Base-by-base conservation (phyloP, 2,797 vertebrate genomes). In the Coccyzus lansbergi region DNA sequence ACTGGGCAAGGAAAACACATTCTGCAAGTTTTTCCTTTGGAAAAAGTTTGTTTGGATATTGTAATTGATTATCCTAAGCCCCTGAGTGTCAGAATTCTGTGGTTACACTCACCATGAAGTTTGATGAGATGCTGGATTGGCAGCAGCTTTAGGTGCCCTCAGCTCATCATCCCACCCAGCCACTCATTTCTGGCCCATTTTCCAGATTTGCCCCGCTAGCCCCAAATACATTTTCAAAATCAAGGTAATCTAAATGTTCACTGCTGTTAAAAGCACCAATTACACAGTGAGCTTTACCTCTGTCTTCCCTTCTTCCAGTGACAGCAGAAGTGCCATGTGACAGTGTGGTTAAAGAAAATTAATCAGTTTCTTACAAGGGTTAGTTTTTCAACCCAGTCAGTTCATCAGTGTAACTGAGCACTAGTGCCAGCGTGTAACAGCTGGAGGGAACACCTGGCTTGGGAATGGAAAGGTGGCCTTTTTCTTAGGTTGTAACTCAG, bases 11-110 rank as follows among this genome's bases (percentile, higher is more conserved):
- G 55, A 91, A 93, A 94, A 89, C 92, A 88, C 69, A 95, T 77
- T 91, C 91, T 91, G 67, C 48, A 83, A 91, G 88, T 92, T 81
- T 95, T 89, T 81, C 65, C 63, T 90, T 95, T 78, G 92, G 87
- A 78, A 94, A 84, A 89, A 46, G 75, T 75, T 92, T 87, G 16
- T 91, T 93, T 95, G 76, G 83, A 95, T 95, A 71, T 91, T 92
- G 77, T 92, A 94, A 93, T 93, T 91, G 76, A 88, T 96, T 95
- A 58, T 89, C 89, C 91, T 86, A 90, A 96, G 51, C 46, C 40
- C 63, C 42, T 38, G 82, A 81, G 55, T 69, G 82, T 87, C 79
- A 92, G 79, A 89, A 90, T 93, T 94, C 48, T 67, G 55, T 59
- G 15, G 15, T 88, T 90, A 58, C 28, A 9, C 40, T 82, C 86